Percentiles rank a stretch among this genome's conserved stretches.
These are phyloP conservation scores for Sinopyrophorus schimmeli DNA, from an alignment of 2,888 invertebrate genomes.

Conservation along the genomic window DNA sequence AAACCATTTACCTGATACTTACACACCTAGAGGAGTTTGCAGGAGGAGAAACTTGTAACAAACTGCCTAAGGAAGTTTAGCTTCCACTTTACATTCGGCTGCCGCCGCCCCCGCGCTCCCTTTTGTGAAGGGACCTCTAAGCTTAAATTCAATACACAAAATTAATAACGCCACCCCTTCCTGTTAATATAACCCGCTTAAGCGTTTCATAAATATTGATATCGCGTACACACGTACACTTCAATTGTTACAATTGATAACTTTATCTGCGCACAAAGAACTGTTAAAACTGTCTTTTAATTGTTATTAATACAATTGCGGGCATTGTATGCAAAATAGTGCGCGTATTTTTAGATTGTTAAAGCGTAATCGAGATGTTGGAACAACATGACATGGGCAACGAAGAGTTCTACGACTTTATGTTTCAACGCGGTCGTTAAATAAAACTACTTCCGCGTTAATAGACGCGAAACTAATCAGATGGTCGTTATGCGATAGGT, in stretches of 20 bases:
- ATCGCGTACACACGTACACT: no score
- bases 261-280: conserved; percentile 11
- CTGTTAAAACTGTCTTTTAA: conserved; percentile 8
- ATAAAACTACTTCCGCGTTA: no score
- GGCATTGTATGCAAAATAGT: conserved; percentile 13
- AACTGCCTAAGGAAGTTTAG: conserved; percentile 26
- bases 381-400: conserved; percentile 5
- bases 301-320: conserved; percentile 6
- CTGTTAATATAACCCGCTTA: background rate
- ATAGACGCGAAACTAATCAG: no score
- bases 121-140: conserved; percentile 7
- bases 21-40: conserved; percentile 19
- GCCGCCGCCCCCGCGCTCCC: conserved; percentile 2
- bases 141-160: conserved; percentile 15
- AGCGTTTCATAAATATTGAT: conserved; percentile 6
- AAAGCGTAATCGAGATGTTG: conserved; percentile 2
- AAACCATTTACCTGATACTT: conserved; percentile 26
- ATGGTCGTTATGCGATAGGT: no score
- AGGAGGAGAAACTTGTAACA: conserved; percentile 20
- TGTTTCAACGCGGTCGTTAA: no score
- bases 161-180: conserved; percentile 9
- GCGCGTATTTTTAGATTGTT: conserved; percentile 11
- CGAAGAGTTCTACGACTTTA: conserved; percentile 11
- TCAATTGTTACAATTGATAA: conserved; percentile 8
- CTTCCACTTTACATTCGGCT: conserved; percentile 15